A percentile compares a stretch with the other conserved stretches of the same genome.
These are phyloP conservation scores for Coecobrya sp. DNA, from an alignment of 2,888 invertebrate genomes.

Conservation along the genomic window DNA sequence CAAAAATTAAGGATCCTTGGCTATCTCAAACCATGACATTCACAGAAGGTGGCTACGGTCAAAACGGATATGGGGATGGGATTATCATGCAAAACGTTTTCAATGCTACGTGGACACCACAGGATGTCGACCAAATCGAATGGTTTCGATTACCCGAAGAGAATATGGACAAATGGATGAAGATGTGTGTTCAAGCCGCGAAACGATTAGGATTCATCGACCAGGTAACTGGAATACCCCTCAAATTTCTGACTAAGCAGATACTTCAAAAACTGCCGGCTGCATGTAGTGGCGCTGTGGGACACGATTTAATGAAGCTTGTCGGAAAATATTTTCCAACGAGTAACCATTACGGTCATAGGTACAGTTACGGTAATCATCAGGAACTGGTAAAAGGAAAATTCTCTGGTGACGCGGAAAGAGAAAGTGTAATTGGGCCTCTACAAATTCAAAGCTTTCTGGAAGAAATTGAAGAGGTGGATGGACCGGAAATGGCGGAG, in stretches of 20 bases:
- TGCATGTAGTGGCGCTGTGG: too few species aligned
- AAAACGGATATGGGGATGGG: constrained; percentile 80
- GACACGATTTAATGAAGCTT: neutral
- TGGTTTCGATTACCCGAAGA: constrained; percentile 34
- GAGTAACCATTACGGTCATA: neutral
- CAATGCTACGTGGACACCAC: constrained; percentile 76
- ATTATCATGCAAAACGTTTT: constrained; percentile 80
- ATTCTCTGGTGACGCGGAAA: neutral
- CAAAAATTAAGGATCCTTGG: constrained; percentile 69
- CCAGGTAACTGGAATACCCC: neutral
- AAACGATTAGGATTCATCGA: neutral
- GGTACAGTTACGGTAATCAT: constrained; percentile 64
- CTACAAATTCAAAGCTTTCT: neutral
- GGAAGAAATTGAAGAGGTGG: neutral
- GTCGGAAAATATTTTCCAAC: constrained; percentile 11
- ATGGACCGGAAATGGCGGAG: neutral
- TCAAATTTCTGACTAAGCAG: neutral
- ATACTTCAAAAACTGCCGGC: too few species aligned
- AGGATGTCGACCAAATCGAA: neutral
- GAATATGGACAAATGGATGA: neutral
- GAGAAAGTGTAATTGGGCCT: neutral
- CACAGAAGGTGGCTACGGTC: constrained; percentile 84
- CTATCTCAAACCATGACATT: constrained; percentile 80
- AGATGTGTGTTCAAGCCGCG: neutral
- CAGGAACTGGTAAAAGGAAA: constrained; percentile 73